Conservation (phyloP, 2,797 vertebrate genomes). For the Tauraco hartlaubi region DNA sequence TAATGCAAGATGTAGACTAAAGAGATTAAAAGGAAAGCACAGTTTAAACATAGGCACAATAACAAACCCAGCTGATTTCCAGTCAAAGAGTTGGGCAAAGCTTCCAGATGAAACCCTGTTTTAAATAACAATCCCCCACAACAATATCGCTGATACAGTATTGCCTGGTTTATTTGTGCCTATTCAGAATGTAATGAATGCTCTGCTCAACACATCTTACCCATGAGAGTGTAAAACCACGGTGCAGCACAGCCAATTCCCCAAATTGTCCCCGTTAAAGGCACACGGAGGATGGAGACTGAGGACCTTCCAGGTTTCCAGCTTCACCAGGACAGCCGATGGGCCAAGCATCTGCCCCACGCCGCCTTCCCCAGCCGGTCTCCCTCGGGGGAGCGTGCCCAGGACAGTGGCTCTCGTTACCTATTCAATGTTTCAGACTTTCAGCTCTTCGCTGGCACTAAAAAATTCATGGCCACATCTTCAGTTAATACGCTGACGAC, state of each 20-base stretch:
- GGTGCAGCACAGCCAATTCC: background rate
- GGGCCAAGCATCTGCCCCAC: background rate
- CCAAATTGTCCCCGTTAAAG: background rate
- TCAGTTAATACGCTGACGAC: background rate
- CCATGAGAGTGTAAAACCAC: background rate
- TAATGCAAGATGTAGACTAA: slow-evolving; percentile 19
- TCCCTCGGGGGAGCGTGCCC: fast-evolving
- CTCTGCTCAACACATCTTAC: background rate
- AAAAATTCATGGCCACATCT: slow-evolving; percentile 5
- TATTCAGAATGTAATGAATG: background rate
- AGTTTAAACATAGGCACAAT: background rate
- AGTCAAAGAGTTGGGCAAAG: slow-evolving; percentile 11
- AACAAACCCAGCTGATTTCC: slow-evolving; percentile 48
- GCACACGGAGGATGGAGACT: background rate
- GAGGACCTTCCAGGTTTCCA: background rate
- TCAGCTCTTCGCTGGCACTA: background rate
- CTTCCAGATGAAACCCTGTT: slow-evolving; percentile 6
- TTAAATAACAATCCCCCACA: slow-evolving; percentile 12
- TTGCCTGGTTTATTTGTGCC: background rate
- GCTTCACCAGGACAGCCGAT: background rate
- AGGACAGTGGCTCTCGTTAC: background rate
- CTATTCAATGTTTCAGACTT: background rate
- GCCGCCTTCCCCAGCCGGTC: background rate
- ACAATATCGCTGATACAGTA: background rate
- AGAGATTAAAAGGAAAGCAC: slow-evolving; percentile 2